Evolutionary conservation across 2,797 vertebrate genomes (phyloP), one percentile per base, ranked within the genome.

Genomic region (Orientallactaga sibirica): DNA sequence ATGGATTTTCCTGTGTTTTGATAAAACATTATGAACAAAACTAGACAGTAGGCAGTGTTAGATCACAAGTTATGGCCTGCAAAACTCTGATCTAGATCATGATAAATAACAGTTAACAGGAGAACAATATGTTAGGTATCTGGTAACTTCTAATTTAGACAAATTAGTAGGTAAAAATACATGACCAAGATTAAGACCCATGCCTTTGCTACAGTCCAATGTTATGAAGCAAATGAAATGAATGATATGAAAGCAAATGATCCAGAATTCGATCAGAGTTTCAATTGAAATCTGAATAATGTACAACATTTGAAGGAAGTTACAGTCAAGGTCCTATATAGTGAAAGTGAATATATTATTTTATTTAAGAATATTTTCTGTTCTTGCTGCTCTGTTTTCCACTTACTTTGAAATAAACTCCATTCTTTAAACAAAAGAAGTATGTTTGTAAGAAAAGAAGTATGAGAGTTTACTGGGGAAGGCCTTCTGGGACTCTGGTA

Each of bases 141-240:
- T 55, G 14, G 29, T 68, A 70, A 66, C 1, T 86, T 80, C 11
- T 78, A 77, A 86, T 90, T 91, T 68, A 93, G 84, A 75, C 24
- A 82, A 68, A 41, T 15, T 33, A 81, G 8, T 33, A 52, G 37
- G 20, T 41, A 80, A 48, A 48, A 86, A 76, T 80, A 52, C 67
- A 83, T 74, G 58, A 41, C 15, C 33, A 70, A 84, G 10, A 79
- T 83, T 64, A 48, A 25, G 52, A 90, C 20, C 7, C 24, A 70
- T 79, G 83, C 83, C 16, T 37, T 58, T 92, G 12, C 25, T 79
- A 2, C 55, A 83, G 5, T 79, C 64, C 70, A 88, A 87, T 87
- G 11, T 82, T 86, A 79, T 10, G 18, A 83, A 76, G 29, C 2
- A 58, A 90, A 62, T 68, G 15, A 86, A 68, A 92, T 71, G 24